These are phyloP conservation scores for Boloria selene DNA, from an alignment of 2,888 invertebrate species.

Conservation along the genomic window DNA sequence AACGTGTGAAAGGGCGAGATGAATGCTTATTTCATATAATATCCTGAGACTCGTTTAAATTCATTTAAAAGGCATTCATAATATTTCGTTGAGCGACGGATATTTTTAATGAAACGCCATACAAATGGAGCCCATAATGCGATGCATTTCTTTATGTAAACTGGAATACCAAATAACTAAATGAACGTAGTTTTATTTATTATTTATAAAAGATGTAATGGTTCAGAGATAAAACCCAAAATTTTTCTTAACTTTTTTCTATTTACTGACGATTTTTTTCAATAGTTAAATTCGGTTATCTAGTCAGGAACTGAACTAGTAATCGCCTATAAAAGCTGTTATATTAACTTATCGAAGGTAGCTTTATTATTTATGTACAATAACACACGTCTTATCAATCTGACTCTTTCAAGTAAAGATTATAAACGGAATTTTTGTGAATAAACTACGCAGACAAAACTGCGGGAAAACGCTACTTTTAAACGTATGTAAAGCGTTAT, in stretches of 20 bases:
- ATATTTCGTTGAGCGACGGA: constrained; percentile 23
- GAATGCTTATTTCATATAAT: constrained; percentile 35
- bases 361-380: too few species aligned
- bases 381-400: too few species aligned
- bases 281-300: too few species aligned
- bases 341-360: too few species aligned
- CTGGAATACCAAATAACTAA: constrained; percentile 15
- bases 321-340: too few species aligned
- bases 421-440: too few species aligned
- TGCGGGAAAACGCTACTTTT: too few species aligned
- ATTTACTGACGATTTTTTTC: too few species aligned
- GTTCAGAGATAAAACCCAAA: not conserved
- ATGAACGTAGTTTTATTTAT: constrained; percentile 16
- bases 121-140: constrained; percentile 35
- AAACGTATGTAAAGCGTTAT: too few species aligned
- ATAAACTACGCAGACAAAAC: too few species aligned
- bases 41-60: constrained; percentile 34
- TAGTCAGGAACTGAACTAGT: too few species aligned
- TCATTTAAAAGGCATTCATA: constrained; percentile 34
- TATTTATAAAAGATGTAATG: constrained; percentile 8
- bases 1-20: constrained; percentile 28
- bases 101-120: constrained; percentile 41
- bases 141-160: constrained; percentile 33
- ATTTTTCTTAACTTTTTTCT: constrained; percentile 4
- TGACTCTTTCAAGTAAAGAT: too few species aligned